These are phyloP conservation scores for Cataglyphis altisquamis DNA, from an alignment of 2,888 invertebrate genomes.

Conservation along the genomic window DNA sequence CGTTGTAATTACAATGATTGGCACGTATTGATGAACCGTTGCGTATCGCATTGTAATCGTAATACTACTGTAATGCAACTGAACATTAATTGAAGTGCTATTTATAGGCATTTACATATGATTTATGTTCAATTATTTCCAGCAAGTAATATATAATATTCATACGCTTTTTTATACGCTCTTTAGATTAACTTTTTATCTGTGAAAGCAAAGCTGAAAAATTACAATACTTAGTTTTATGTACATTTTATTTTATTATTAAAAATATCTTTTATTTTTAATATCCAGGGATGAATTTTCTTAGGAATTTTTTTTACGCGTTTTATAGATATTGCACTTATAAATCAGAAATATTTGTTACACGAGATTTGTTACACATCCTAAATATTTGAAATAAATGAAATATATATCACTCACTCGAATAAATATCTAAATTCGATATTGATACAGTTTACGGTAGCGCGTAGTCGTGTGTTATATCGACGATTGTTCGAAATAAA, in stretches of 20 bases:
- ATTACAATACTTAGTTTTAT: not conserved
- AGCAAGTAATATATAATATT: not conserved
- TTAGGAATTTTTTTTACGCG: not conserved
- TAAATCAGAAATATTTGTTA: conserved; percentile 10
- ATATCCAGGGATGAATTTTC: not conserved
- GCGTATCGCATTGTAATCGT: conserved; percentile 52
- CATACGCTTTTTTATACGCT: not conserved
- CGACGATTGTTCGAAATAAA: conserved; percentile 23
- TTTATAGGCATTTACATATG: conserved; percentile 46
- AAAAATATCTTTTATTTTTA: not conserved
- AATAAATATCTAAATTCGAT: conserved; percentile 31
- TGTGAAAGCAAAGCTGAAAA: not conserved
- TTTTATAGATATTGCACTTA: not conserved
- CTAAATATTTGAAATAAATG: not conserved
- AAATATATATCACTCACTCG: conserved; percentile 1
- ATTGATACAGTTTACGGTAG: conserved; percentile 11
- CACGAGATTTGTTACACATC: conserved; percentile 6
- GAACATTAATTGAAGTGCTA: conserved; percentile 33
- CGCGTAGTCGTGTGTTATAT: conserved; percentile 4
- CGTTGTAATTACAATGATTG: conserved; percentile 49
- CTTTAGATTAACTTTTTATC: not conserved
- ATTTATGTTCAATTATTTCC: conserved; percentile 31
- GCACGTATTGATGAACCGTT: conserved; percentile 52
- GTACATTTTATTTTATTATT: not conserved
- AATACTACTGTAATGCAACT: conserved; percentile 48